phyloP scores from a whole-genome alignment of 2,797 vertebrate species.

The Lycodopsis pacificus region DNA sequence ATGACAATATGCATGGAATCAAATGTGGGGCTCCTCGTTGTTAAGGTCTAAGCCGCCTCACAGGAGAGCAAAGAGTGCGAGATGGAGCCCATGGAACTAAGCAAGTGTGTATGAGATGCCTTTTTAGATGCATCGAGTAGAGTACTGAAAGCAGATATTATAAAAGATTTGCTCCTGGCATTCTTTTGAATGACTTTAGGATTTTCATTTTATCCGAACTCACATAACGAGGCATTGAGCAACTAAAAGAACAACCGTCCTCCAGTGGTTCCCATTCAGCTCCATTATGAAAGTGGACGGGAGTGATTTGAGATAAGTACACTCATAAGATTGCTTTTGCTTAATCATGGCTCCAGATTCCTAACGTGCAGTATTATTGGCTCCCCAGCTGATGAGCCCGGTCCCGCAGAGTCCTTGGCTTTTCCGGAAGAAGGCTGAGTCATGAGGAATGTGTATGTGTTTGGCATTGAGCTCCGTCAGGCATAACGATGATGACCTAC shows the following conservation, averaged over 20 bases:
- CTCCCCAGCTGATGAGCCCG: slow-evolving; percentile 56
- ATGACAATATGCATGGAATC: slow-evolving; percentile 60
- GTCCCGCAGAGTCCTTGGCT: slow-evolving; percentile 53
- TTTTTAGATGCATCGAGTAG: slow-evolving; percentile 13
- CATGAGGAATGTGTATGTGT: slow-evolving; percentile 55
- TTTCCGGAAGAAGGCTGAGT: slow-evolving; percentile 48
- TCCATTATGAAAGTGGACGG: slow-evolving; percentile 50
- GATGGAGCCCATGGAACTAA: slow-evolving; percentile 13
- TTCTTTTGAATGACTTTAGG: neutral
- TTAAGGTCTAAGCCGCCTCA: slow-evolving; percentile 31
- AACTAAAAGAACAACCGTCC: slow-evolving; percentile 56
- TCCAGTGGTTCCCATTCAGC: slow-evolving; percentile 30
- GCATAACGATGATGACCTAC: slow-evolving; percentile 52
- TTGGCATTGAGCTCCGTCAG: slow-evolving; percentile 47
- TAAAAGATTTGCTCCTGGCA: neutral
- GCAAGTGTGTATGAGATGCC: neutral
- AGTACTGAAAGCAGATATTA: slow-evolving; percentile 19
- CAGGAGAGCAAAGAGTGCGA: slow-evolving; percentile 25
- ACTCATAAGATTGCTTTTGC: slow-evolving; percentile 45
- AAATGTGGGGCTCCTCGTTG: slow-evolving; percentile 39
- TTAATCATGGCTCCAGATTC: slow-evolving; percentile 49
- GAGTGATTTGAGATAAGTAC: slow-evolving; percentile 53
- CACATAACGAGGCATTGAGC: slow-evolving; percentile 51
- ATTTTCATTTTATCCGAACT: slow-evolving; percentile 53
- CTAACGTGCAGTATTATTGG: slow-evolving; percentile 32